Evolutionary conservation across 2,797 vertebrate species (phyloP), one percentile per base, ranked within the genome.

Genomic region (Orestias chungarensis): DNA sequence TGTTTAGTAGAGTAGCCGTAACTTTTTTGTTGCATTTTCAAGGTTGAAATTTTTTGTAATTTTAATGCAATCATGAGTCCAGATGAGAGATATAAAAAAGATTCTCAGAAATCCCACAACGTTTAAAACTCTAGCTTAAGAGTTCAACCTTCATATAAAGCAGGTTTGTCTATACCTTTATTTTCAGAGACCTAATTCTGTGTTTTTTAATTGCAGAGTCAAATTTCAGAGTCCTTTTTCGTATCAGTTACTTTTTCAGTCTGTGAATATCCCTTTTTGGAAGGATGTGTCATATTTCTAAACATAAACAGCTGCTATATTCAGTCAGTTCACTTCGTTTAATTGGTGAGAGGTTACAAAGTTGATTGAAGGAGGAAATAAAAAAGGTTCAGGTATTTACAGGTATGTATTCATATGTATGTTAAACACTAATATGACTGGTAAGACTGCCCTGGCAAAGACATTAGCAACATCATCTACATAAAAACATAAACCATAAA

Each of bases 181-280:
- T 27, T 62, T 23, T 69, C 72, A 50, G 67, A 23, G 59, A 49
- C 7, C 35, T 35, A 38, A 65, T 74, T 75, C 47, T 69, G 49
- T 73, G 42, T n/a, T 40, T 76, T 73, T 61, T 33, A 35, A 66
- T 18, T 59, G 52, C 64, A 52, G 64, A 73, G 66, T 57, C 54
- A 1, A 40, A 82, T 78, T 80, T 75, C 47, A 74, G 25, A 68
- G 71, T 68, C 72, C 76, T 33, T 70, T 71, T 69, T 59, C 70
- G 69, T 76, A 80, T 83, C 68, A 55, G 70, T 78, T 82, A 29
- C 75, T 76, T 62, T 69, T 71, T 61, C 79, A n/a, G 79, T 70
- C 81, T 79, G 82, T 83, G 57, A 65, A 57, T 74, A 66, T 81
- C 65, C 1, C 64, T 83, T 70, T 78, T 47, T 71, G 66, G 74